A percentile compares a stretch with the other conserved stretches of the same genome.
Conservation (phyloP, 2,113 vertebrate species). For the Plecturocebus donacophilus region DNA sequence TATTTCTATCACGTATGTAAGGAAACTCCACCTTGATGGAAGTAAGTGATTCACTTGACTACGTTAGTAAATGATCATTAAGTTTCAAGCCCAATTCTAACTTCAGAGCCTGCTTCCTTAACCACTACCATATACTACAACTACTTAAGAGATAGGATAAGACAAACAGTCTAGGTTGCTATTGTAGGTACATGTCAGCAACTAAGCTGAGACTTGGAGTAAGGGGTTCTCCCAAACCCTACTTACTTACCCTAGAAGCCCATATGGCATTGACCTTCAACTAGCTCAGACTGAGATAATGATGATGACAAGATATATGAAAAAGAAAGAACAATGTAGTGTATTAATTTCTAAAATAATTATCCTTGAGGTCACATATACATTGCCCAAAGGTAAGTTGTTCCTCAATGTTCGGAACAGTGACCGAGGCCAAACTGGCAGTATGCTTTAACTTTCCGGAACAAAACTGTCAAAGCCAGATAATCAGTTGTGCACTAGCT, state of each 20-base stretch:
- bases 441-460: constrained; percentile 45
- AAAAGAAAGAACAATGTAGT: constrained; percentile 15
- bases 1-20: background rate
- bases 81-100: constrained; percentile 39
- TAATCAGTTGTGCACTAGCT: background rate
- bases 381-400: background rate
- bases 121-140: background rate
- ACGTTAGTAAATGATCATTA: constrained; percentile 7
- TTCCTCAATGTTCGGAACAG: constrained; percentile 29
- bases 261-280: background rate
- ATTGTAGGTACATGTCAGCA: background rate
- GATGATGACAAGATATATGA: constrained; percentile 17
- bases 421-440: constrained; percentile 37
- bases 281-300: background rate
- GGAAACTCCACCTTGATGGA: background rate
- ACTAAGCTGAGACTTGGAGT: background rate
- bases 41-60: background rate
- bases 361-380: background rate
- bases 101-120: background rate
- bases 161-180: background rate
- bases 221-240: background rate
- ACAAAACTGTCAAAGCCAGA: constrained; percentile 27
- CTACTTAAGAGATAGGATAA: background rate
- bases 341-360: constrained; percentile 43
- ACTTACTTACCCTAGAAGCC: background rate